phyloP scores from a whole-genome alignment of 2,888 invertebrate genomes.

The Nemotelus nigrinus region DNA sequence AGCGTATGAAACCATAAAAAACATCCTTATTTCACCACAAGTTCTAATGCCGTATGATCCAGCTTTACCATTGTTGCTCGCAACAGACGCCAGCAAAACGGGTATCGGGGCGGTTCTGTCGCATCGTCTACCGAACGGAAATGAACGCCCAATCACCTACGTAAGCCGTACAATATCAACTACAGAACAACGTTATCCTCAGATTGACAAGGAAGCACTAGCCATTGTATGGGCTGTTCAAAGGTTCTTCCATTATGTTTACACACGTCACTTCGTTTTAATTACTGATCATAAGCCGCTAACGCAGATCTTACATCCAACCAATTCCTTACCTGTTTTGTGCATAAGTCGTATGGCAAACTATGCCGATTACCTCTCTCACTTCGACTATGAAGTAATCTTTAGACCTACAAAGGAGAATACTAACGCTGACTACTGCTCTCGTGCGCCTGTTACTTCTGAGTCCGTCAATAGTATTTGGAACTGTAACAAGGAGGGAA shows the following conservation, averaged over 20 bases:
- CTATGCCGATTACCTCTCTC: conserved; percentile 7
- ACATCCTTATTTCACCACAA: conserved; percentile 41
- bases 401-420: conserved; percentile 4
- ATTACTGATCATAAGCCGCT: conserved; percentile 46
- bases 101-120: conserved; percentile 49
- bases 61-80: conserved; percentile 45
- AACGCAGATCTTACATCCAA: conserved; percentile 15
- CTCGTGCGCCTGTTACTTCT: neutral
- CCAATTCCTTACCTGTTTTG: conserved; percentile 43
- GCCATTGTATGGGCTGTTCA: conserved; percentile 47
- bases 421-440: conserved; percentile 32
- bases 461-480: neutral
- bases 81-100: conserved; percentile 47
- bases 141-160: conserved; percentile 46
- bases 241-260: conserved; percentile 46
- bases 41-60: conserved; percentile 49
- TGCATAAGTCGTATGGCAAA: conserved; percentile 26
- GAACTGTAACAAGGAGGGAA: too few species aligned
- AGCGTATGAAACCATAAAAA: conserved; percentile 9
- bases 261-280: conserved; percentile 42
- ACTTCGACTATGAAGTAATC: conserved; percentile 24
- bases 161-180: conserved; percentile 10
- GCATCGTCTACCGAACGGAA: conserved; percentile 34
- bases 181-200: conserved; percentile 43
- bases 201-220: conserved; percentile 49